Base-by-base conservation (phyloP, 1,140 invertebrate species). In the Diachasma alloeum region DNA sequence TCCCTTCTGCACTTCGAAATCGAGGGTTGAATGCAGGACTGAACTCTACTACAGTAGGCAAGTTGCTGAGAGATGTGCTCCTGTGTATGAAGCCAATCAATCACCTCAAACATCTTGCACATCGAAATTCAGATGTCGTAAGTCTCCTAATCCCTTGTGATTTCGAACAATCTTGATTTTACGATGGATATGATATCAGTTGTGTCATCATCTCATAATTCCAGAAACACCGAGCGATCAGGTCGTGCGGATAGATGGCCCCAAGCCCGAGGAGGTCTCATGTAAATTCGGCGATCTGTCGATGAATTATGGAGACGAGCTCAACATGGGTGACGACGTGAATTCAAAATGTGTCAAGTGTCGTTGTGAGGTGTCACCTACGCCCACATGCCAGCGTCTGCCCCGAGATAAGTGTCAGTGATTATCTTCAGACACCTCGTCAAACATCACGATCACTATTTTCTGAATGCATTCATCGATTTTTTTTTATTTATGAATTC, bases 251-350 rank as follows among this genome's bases (percentile, higher is more conserved):
- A 70, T 37, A 67, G 48, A 53, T 9, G 48, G 48, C 15, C 48
- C 48, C 15, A 53, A 53, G 9, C 15, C 24, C 8, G 22, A 63
- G 11, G 79, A 77, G 11, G 71, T 77, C n/a, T 26, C 13, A 11
- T 87, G 84, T 26, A 48, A 42, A 68, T 83, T 84, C 15, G 85
- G 81, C 46, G 78, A 83, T 36, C 8, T 86, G 42, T 78, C 5
- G n/a, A 82, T 87, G 83, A 31, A 81, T 3, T 15, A 83, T 6
- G 83, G 84, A 0, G 86, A 87, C 39, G 79, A 82, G 66, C 37
- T 87, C 15, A 84, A 74, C 1, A 75, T 79, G 69, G 74, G 19
- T 6, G 78, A 76, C 0, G 37, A 76, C 42, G 81, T 81, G 6
- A 76, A 22, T 63, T 82, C 83, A 0, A 36, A 42, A 5, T 86